Percentiles rank a stretch among this genome's conserved stretches.
Conservation (phyloP, 1,140 invertebrate genomes). For the Drosophila repleta region DNA sequence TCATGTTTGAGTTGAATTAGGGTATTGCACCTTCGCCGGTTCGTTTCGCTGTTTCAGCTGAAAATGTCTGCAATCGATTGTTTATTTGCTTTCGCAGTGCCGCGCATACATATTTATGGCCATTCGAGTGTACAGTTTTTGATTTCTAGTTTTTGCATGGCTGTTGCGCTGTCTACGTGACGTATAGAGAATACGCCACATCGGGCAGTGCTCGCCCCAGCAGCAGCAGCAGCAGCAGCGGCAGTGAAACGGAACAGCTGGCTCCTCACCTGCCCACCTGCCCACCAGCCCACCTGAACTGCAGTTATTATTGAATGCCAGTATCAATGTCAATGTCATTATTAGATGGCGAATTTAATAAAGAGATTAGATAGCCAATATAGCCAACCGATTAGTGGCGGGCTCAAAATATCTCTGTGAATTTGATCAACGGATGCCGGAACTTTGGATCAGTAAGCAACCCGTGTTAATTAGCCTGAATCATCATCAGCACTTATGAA, state of each 20-base stretch:
- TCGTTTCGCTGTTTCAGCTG: neutral
- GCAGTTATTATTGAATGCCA: constrained; percentile 45
- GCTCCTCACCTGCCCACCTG: constrained; percentile 9
- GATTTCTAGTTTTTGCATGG: constrained; percentile 29
- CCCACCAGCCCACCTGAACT: constrained; percentile 18
- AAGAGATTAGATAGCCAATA: constrained; percentile 32
- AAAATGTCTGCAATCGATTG: constrained; percentile 13
- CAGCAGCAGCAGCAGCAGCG: neutral
- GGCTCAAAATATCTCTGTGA: neutral
- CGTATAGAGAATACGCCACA: constrained; percentile 62
- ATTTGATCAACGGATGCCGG: neutral
- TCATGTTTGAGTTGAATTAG: neutral
- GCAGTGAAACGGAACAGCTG: constrained; percentile 1
- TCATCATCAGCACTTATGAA: neutral
- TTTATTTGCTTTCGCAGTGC: constrained; percentile 15
- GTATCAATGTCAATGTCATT: constrained; percentile 38
- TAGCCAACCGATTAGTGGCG: constrained; percentile 1
- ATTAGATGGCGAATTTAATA: constrained; percentile 15
- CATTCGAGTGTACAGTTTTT: constrained; percentile 30
- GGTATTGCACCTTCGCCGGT: constrained; percentile 9
- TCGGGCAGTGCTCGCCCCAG: constrained; percentile 15
- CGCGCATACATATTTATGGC: constrained; percentile 16
- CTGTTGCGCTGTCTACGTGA: constrained; percentile 62
- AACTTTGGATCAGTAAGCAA: neutral
- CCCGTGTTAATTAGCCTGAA: neutral